Percentiles rank a stretch among this genome's conserved stretches.
Evolutionary conservation across 1,140 invertebrate genomes (phyloP).

Genomic region (Ooceraea biroi): DNA sequence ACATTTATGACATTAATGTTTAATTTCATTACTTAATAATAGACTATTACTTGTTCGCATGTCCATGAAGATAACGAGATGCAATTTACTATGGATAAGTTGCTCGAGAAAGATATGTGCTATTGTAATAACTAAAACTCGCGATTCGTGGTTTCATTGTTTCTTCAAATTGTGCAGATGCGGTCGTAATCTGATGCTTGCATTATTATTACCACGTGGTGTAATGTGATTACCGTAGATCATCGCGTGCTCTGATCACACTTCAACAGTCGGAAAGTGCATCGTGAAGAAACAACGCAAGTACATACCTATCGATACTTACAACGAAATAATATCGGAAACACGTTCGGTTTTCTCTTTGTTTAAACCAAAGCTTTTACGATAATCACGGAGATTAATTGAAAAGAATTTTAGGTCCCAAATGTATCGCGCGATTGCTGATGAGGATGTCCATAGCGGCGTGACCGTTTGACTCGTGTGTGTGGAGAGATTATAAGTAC

Average conservation of each 20-base stretch:
- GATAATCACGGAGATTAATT: conserved; percentile 45
- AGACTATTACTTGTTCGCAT: conserved; percentile 7
- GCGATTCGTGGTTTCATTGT: not conserved
- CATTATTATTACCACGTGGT: not conserved
- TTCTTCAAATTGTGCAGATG: conserved; percentile 5
- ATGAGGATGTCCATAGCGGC: conserved; percentile 50
- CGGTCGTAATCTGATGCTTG: not conserved
- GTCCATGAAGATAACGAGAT: conserved; percentile 14
- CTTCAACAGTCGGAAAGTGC: conserved; percentile 21
- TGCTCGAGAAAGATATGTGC: conserved; percentile 29
- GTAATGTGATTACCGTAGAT: not conserved
- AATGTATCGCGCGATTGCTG: conserved; percentile 70
- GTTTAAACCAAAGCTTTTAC: conserved; percentile 29
- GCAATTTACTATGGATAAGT: conserved; percentile 20
- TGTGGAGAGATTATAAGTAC: conserved; percentile 89
- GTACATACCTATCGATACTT: conserved; percentile 54
- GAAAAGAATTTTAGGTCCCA: conserved; percentile 72
- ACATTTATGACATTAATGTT: conserved; percentile 37
- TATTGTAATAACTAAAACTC: conserved; percentile 6
- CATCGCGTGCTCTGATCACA: conserved; percentile 4
- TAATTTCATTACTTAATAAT: conserved; percentile 24
- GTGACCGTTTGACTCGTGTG: conserved; percentile 38
- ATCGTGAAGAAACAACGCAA: conserved; percentile 19
- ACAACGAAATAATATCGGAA: conserved; percentile 43
- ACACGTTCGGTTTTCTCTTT: conserved; percentile 15